Evolutionary conservation across 2,888 invertebrate species (phyloP), one percentile per base, ranked within the genome.

Genomic region (Octonoba sinensis): DNA sequence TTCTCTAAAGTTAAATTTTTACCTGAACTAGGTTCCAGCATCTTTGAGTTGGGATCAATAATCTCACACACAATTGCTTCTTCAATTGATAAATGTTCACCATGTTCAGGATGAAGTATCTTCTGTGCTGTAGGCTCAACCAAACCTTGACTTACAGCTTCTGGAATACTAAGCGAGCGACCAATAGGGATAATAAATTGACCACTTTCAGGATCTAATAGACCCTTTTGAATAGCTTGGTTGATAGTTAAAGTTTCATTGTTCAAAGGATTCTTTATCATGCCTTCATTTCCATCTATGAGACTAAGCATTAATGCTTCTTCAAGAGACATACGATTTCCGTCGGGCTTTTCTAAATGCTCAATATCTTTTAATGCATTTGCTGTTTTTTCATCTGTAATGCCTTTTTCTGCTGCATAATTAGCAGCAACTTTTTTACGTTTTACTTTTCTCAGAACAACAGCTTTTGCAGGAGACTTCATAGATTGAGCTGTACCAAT

Each of bases 21-120:
- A 51, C 91, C 92, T 1, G 92, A 92, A 51, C 91, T 90, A 0
- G 91, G 91, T 86, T 92, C 91, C 47, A 89, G 89, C 72, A 97
- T 89, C 71, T 91, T 91, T 15, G 95, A 94, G 72, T 93, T 89
- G 0, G 95, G 93, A 90, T 97, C 95, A 67, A 96, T 92, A 72
- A 88, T 86, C 51, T 88, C 88, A 62, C 87, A 86, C n/a, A 85
- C 92, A 69, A 97, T 93, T 36, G 96, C 95, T 91, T 96, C 94
- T 86, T 92, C 91, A 83, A 96, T 90, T 75, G 93, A 93, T 71
- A 96, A 90, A 83, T 92, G 92, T 85, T 91, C 92, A 1, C 96
- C 96, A 24, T 94, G 94, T 89, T 95, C 95, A 1, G 96, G 96
- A 88, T 96, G 96, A 85, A 96, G 91, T 81, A 95, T 92, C 89